Conservation (phyloP, 2,113 vertebrate genomes). For the Hystrix cristata region DNA sequence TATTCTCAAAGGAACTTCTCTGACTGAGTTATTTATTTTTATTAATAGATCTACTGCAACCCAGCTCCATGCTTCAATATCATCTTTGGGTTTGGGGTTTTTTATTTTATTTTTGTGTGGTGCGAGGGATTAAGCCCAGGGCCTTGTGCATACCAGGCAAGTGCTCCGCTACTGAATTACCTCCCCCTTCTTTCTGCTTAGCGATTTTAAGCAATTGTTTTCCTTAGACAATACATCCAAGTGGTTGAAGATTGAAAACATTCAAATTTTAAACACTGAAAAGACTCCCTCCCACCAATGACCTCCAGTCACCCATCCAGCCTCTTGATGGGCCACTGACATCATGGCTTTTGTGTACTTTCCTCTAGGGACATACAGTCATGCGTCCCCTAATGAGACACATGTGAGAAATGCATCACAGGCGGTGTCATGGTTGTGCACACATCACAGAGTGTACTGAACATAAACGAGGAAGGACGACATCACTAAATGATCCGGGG, state of each 20-base stretch:
- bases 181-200: neutral
- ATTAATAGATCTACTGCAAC: neutral
- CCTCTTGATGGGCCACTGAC: neutral
- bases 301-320: neutral
- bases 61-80: neutral
- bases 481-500: neutral
- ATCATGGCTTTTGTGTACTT: neutral
- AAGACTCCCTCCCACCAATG: neutral
- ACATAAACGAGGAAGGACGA: too few relatives aligned
- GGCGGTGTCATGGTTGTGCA: neutral
- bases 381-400: neutral
- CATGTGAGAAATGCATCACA: neutral
- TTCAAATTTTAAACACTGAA: neutral
- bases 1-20: neutral
- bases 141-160: too few relatives aligned
- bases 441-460: neutral
- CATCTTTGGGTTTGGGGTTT: neutral
- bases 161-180: too few relatives aligned
- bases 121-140: too few relatives aligned
- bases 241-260: neutral
- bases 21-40: conserved; percentile 10
- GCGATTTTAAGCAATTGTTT: conserved; percentile 36
- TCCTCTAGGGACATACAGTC: neutral
- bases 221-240: neutral
- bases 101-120: too few relatives aligned